Evolutionary conservation across 2,797 vertebrate genomes (phyloP).

Genomic region (Toxotes lorentzi): DNA sequence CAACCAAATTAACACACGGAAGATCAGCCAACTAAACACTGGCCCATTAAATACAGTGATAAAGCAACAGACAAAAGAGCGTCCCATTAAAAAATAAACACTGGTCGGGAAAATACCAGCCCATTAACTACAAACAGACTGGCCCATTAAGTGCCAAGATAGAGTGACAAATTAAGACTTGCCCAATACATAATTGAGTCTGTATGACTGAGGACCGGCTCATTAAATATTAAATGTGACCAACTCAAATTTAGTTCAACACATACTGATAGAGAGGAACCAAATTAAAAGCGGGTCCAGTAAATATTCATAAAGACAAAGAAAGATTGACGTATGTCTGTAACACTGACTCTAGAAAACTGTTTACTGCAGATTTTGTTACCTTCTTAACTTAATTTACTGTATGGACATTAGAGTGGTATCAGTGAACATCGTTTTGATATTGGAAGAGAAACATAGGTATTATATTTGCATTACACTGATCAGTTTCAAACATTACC

Average conservation of each 20-base stretch:
- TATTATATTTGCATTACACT: not conserved
- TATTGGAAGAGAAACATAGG: not conserved
- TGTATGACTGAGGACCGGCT: not conserved
- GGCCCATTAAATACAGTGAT: constrained; percentile 33
- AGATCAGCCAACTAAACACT: constrained; percentile 5
- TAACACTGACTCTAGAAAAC: not conserved
- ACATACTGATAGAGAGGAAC: not conserved
- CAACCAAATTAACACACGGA: constrained; percentile 23
- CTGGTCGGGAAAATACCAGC: constrained; percentile 44
- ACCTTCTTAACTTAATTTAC: not conserved
- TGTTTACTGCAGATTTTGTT: too few species aligned
- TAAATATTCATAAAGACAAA: not conserved
- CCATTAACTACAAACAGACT: constrained; percentile 56
- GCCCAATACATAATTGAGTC: constrained; percentile 39
- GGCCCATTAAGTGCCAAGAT: constrained; percentile 54
- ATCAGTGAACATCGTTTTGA: not conserved
- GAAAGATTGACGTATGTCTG: not conserved
- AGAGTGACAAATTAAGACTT: constrained; percentile 55
- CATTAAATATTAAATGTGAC: constrained; percentile 37
- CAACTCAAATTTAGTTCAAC: not conserved
- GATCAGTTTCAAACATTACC: not conserved
- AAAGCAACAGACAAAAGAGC: constrained; percentile 45
- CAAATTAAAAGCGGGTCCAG: not conserved
- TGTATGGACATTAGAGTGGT: not conserved
- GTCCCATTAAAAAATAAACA: constrained; percentile 59